phyloP scores from a whole-genome alignment of 2,113 vertebrate genomes.

The Plecotus auritus region DNA sequence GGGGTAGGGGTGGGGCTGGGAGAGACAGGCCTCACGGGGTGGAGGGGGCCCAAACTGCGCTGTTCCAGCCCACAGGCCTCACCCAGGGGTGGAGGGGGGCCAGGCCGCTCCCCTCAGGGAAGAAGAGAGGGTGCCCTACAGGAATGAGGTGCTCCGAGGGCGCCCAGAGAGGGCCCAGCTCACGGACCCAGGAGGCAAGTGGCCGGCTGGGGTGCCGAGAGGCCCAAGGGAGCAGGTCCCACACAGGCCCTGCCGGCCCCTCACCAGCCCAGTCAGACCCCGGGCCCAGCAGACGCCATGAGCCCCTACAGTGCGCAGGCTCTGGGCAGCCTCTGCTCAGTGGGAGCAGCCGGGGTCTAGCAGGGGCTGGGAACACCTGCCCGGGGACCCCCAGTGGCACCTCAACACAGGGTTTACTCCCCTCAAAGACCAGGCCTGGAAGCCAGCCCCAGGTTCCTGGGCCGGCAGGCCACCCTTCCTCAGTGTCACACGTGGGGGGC shows the following conservation, averaged over 20 bases:
- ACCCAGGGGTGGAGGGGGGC: no score
- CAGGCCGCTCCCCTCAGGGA: fast-evolving
- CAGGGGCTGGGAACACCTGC: background rate
- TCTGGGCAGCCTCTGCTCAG: no score
- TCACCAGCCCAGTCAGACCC: background rate
- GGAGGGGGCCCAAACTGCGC: no score
- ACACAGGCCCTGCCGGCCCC: fast-evolving
- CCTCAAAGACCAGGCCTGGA: background rate
- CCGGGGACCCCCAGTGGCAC: fast-evolving
- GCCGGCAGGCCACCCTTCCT: background rate
- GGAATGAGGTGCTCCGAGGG: fast-evolving
- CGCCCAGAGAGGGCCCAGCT: fast-evolving
- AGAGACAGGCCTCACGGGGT: no score
- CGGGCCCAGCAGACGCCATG: background rate
- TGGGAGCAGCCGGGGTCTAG: no score
- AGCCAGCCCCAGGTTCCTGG: background rate
- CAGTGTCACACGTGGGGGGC: fast-evolving
- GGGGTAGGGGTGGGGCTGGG: no score
- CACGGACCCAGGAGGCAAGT: background rate
- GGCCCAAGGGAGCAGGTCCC: background rate
- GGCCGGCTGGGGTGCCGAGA: fast-evolving
- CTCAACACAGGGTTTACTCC: fast-evolving
- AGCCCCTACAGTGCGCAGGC: background rate
- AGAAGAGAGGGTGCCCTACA: fast-evolving
- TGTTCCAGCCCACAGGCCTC: no score